Conservation (phyloP, 2,113 vertebrate genomes). For the Ahaetulla prasina region DNA sequence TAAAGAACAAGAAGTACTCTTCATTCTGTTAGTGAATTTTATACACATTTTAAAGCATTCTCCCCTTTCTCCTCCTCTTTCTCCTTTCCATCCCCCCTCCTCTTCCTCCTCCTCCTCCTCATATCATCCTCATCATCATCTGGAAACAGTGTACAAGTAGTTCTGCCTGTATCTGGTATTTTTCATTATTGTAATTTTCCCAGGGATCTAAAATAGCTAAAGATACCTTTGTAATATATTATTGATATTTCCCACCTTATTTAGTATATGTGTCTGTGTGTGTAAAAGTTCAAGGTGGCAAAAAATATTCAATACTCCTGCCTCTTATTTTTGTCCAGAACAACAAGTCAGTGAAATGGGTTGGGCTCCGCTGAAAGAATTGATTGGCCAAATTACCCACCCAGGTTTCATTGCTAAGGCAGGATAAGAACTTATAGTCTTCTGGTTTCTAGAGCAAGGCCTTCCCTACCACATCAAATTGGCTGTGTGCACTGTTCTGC, state of each 20-base stretch:
- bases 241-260: neutral
- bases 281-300: neutral
- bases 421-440: neutral
- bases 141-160: neutral
- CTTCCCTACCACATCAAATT: neutral
- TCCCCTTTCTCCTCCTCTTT: neutral
- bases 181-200: neutral
- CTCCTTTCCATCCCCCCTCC: neutral
- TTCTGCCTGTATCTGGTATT: neutral
- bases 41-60: slow-evolving; percentile 1
- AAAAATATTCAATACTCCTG: neutral
- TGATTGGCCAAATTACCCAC: neutral
- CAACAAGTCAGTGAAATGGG: neutral
- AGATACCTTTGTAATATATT: neutral
- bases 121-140: no score
- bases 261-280: neutral
- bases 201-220: neutral
- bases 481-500: neutral
- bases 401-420: neutral
- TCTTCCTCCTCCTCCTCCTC: no score
- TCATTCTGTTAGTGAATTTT: neutral
- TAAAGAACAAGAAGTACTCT: neutral
- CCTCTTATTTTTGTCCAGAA: neutral
- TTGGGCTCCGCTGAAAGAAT: no score
- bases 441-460: neutral